Conservation (phyloP, 1,140 invertebrate genomes). For the Drosophila leontia region DNA sequence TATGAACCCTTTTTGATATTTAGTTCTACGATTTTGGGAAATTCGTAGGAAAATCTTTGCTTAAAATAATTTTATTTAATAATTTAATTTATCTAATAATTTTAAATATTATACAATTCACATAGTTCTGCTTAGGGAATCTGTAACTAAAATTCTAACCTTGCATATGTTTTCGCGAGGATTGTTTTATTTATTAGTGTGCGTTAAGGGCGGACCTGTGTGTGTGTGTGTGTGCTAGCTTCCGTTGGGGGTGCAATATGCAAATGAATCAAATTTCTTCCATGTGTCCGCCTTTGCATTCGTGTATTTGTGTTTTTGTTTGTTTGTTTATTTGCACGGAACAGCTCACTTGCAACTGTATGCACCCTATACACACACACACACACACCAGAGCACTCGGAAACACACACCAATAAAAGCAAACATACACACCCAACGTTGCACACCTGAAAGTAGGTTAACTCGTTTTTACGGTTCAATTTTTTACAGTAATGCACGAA, state of each 20-base stretch:
- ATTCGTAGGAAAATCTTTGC: no score
- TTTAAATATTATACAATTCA: background rate
- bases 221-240: conserved; percentile 23
- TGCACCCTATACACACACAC: conserved; percentile 27
- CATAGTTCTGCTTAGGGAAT: no score
- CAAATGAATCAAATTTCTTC: conserved; percentile 62
- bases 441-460: conserved; percentile 59
- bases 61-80: background rate
- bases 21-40: no score
- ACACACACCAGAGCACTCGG: conserved; percentile 6
- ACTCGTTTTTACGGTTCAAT: conserved; percentile 55
- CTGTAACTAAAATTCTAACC: conserved; percentile 3
- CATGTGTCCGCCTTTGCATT: conserved; percentile 36
- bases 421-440: conserved; percentile 6
- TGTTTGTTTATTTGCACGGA: conserved; percentile 47
- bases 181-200: conserved; percentile 43
- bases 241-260: conserved; percentile 54
- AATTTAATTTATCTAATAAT: background rate
- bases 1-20: no score
- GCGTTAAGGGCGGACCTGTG: conserved; percentile 1
- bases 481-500: conserved; percentile 39
- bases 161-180: conserved; percentile 10
- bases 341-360: conserved; percentile 25
- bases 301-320: conserved; percentile 35
- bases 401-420: conserved; percentile 9